These are phyloP conservation scores for Phengaris alcon DNA, from an alignment of 2,888 invertebrate genomes.

Conservation along the genomic window DNA sequence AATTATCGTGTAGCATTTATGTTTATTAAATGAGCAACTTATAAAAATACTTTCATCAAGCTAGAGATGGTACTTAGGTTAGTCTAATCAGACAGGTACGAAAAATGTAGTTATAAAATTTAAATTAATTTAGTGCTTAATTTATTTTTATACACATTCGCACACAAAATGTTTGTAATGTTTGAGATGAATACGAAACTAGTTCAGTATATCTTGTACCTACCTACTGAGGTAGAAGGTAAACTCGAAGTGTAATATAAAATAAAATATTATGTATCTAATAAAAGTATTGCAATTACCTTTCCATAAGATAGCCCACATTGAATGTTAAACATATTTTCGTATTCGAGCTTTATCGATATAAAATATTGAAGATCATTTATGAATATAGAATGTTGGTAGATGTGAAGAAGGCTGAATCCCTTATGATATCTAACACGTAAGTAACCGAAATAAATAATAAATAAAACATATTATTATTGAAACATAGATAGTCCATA, in stretches of 20 bases:
- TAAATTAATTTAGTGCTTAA: too few relatives aligned
- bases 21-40: too few relatives aligned
- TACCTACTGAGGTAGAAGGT: not conserved
- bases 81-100: too few relatives aligned
- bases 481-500: too few relatives aligned
- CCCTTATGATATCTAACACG: not conserved
- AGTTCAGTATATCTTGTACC: not conserved
- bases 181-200: too few relatives aligned
- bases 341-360: not conserved
- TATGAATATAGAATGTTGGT: conserved; percentile 13
- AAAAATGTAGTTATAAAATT: too few relatives aligned
- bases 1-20: too few relatives aligned
- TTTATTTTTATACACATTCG: too few relatives aligned
- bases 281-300: not conserved
- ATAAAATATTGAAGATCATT: conserved; percentile 12
- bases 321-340: conserved; percentile 15
- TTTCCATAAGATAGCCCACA: not conserved
- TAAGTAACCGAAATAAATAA: not conserved
- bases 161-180: too few relatives aligned
- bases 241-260: not conserved
- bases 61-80: too few relatives aligned
- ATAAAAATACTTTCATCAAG: too few relatives aligned
- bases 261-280: not conserved
- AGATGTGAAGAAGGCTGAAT: not conserved
- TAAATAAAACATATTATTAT: not conserved